Percentiles rank a stretch among this genome's conserved stretches.
Evolutionary conservation across 2,797 vertebrate genomes (phyloP).

Genomic region (Dryobates pubescens): DNA sequence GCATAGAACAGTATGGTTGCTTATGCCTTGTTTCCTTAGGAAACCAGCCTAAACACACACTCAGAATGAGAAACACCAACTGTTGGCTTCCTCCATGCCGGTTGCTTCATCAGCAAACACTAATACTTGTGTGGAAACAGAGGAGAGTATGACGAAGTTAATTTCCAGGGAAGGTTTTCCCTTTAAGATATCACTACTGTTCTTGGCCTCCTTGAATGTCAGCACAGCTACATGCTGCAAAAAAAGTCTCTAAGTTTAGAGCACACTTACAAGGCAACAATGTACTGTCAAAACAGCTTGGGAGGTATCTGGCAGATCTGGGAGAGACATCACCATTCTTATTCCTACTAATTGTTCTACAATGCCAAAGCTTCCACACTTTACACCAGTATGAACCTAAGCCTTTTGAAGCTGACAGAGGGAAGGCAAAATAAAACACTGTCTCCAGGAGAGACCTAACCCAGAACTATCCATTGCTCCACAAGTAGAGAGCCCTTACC

Average conservation of each 20-base stretch:
- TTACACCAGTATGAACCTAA: neutral
- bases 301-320: neutral
- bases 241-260: neutral
- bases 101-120: constrained; percentile 13
- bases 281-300: neutral
- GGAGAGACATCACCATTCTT: neutral
- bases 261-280: neutral
- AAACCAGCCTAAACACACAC: constrained; percentile 38
- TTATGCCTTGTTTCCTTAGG: constrained; percentile 51
- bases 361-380: neutral
- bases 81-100: neutral
- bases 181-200: neutral
- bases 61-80: neutral
- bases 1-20: constrained; percentile 3
- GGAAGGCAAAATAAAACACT: neutral
- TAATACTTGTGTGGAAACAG: neutral
- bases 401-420: neutral
- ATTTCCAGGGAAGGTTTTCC: constrained; percentile 30
- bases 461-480: neutral
- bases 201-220: neutral
- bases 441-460: neutral
- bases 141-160: neutral
- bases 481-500: fast-evolving
- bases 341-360: neutral
- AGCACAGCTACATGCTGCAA: fast-evolving